Evolutionary conservation across 2,888 invertebrate species (phyloP).

Genomic region (Mallateleia sp.): DNA sequence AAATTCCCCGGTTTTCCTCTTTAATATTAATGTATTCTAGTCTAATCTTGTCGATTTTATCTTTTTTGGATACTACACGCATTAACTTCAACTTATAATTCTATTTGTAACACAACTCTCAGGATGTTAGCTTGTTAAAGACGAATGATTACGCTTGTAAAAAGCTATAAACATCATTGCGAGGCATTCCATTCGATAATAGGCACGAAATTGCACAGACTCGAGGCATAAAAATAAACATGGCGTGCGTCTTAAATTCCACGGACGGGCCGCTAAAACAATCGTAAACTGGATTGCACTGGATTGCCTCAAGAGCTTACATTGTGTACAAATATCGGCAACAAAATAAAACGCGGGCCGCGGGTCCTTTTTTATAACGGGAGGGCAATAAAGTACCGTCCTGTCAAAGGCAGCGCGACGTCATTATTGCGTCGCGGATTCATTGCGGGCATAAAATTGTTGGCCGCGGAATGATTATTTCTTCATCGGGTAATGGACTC

Average conservation of each 20-base stretch:
- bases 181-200: constrained; percentile 69
- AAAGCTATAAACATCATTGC: constrained; percentile 76
- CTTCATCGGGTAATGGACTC: constrained; percentile 44
- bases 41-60: constrained; percentile 79
- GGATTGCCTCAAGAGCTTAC: constrained; percentile 58
- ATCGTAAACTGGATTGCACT: constrained; percentile 71
- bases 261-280: constrained; percentile 65
- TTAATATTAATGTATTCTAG: constrained; percentile 77
- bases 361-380: constrained; percentile 38
- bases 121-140: constrained; percentile 73
- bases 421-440: constrained; percentile 9
- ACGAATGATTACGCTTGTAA: constrained; percentile 79
- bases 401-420: constrained; percentile 23
- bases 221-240: constrained; percentile 68
- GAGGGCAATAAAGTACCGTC: constrained; percentile 31
- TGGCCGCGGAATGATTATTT: constrained; percentile 22
- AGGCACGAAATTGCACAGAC: constrained; percentile 70
- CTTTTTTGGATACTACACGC: constrained; percentile 77
- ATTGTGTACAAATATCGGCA: constrained; percentile 54
- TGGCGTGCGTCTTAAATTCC: constrained; percentile 66
- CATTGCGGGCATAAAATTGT: constrained; percentile 13
- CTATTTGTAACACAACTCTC: constrained; percentile 75
- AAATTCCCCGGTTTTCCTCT: constrained; percentile 74
- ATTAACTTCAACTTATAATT: constrained; percentile 78
- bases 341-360: constrained; percentile 36